Base-by-base conservation (phyloP, 2,797 vertebrate species). In the Dendrocincla fuliginosa region DNA sequence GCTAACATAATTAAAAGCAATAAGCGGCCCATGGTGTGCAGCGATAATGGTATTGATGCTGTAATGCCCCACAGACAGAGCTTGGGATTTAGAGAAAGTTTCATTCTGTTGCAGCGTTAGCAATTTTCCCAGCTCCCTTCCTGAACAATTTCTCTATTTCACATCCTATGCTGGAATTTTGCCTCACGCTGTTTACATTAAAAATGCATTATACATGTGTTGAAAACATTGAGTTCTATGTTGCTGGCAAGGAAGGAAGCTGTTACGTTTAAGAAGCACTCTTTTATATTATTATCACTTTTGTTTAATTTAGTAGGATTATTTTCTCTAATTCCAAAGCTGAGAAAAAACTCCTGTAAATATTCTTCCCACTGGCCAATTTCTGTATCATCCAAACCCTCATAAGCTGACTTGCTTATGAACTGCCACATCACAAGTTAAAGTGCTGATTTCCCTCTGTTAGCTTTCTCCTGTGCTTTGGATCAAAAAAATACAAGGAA, bases 251-350 rank as follows among this genome's bases (percentile, higher is more conserved):
- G 87, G 89, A 95, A 86, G 80, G 85, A 86, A 86, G 47, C 92
- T 90, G 94, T 88, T 93, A 82, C 28, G 30, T 94, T 93, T 90
- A 93, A 96, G 89, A 90, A 93, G 74, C 52, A 10, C 55, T 90
- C 77, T 84, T 70, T 88, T 93, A 84, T 78, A 92, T 96, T 97
- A 87, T 94, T 96, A 94, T 88, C 83, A 90, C 87, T 95, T 96
- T 90, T 96, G 93, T 96, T 97, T 96, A 94, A 96, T 97, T 96
- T 92, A 97, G 95, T 91, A 95, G 94, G 95, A 96, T 96, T 97
- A 95, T 95, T 96, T 96, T 76, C 83, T 93, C 69, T 94, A 95
- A 94, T 94, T 95, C 94, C 89, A 93, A 93, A 94, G 59, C 94
- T 93, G 82, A 89, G 84, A 83, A 94, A 88, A 89, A 80, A 91